These are phyloP conservation scores for Otolemur crassicaudatus DNA, from an alignment of 2,797 vertebrate species.

Conservation along the genomic window DNA sequence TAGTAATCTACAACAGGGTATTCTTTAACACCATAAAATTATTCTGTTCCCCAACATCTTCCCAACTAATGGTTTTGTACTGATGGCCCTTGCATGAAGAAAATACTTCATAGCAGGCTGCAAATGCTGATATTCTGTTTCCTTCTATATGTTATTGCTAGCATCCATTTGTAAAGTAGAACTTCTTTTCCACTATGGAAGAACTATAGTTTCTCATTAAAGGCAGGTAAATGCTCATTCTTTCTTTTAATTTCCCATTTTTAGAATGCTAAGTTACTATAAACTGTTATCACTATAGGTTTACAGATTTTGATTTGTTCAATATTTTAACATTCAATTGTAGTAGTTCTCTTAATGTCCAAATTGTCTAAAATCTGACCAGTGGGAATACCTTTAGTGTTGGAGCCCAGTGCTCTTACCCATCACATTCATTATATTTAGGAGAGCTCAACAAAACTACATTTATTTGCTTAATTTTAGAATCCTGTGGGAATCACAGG, in stretches of 20 bases:
- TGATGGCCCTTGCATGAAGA: not conserved
- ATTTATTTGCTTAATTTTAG: constrained; percentile 43
- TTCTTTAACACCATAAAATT: not conserved
- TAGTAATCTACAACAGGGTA: not conserved
- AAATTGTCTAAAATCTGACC: constrained; percentile 25
- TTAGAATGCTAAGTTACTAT: not conserved
- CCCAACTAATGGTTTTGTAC: not conserved
- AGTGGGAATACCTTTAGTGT: not conserved
- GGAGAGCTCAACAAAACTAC: constrained; percentile 11
- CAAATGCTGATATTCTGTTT: not conserved
- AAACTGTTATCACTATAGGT: not conserved
- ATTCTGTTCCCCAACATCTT: not conserved
- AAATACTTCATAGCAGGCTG: not conserved
- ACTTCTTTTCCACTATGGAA: not conserved
- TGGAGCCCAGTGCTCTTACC: not conserved
- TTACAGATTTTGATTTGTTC: not conserved
- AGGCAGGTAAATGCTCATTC: not conserved
- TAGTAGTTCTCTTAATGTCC: not conserved
- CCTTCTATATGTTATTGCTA: not conserved
- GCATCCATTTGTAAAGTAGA: not conserved
- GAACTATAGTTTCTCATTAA: not conserved
- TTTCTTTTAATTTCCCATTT: constrained; percentile 28
- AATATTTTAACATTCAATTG: not conserved
- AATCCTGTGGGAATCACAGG: constrained; percentile 46
- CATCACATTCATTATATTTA: not conserved